Evolutionary conservation across 2,797 vertebrate genomes (phyloP).

Genomic region (Leucoraja ocellata): DNA sequence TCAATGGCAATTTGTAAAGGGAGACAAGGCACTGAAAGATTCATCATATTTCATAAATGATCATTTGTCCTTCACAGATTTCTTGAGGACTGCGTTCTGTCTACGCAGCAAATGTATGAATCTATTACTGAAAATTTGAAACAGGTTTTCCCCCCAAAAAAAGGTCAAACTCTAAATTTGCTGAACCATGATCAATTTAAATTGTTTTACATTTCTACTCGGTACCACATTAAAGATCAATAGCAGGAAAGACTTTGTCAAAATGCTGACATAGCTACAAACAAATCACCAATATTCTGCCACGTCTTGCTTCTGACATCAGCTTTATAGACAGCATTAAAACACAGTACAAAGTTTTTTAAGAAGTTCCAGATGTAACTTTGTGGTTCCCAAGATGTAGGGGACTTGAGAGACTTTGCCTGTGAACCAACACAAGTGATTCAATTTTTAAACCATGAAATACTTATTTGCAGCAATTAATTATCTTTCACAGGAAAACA

Average conservation of each 20-base stretch:
- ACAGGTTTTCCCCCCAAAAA: not conserved
- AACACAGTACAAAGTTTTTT: not conserved
- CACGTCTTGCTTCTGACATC: not conserved
- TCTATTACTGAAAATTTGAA: not conserved
- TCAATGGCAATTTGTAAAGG: constrained; percentile 13
- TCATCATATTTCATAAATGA: constrained; percentile 15
- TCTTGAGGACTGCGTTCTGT: constrained; percentile 5
- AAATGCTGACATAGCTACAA: constrained; percentile 20
- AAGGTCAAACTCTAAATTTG: constrained; percentile 5
- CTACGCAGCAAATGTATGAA: not conserved
- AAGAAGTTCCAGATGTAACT: not conserved
- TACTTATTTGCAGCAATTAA: not conserved
- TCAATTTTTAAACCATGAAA: not conserved
- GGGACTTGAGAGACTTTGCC: not conserved
- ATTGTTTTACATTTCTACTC: constrained; percentile 24
- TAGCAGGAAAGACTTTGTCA: constrained; percentile 12
- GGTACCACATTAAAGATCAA: constrained; percentile 21
- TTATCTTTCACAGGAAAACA: not conserved
- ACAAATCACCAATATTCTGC: constrained; percentile 12
- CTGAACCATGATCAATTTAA: constrained; percentile 21
- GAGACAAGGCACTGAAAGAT: constrained; percentile 4
- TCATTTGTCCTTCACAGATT: not conserved
- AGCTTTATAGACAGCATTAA: not conserved
- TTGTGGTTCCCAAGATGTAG: not conserved
- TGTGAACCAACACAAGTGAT: not conserved